Evolutionary conservation across 2,888 invertebrate species (phyloP), one percentile per base, ranked within the genome.

Genomic region (Leucophenga montana): DNA sequence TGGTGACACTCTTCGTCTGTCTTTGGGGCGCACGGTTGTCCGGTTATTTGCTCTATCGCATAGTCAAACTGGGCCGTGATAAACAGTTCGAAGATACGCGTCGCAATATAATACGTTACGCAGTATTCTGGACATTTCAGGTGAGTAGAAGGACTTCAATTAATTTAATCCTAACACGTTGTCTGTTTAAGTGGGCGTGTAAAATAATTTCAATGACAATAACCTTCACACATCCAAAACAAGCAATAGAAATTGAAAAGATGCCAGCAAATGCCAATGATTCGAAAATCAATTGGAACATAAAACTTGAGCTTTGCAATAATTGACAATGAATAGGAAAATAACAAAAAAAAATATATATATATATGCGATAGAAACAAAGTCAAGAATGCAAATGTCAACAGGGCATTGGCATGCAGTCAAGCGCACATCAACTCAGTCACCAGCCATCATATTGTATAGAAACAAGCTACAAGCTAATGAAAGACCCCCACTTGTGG

Each of bases 71-170:
- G 77, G 97, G 97, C 18, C 92, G 96, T 81, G 97, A 97, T 87
- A 95, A 95, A 78, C 93, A 96, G 84, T 97, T 97, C 85, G 96
- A 96, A 85, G 97, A 97, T 87, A 93, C 94, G 70, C 92, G 94
- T 77, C 94, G 95, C 78, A 97, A 96, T 85, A 92, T 94, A 18
- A 92, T 96, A 67, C 91, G 96, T 78, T 97, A 96, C 86, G 96
- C 95, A n/a, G 94, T 96, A 5, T 97, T 97, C 87, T 97, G 97
- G 93, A 95, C 95, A 0, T 97, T 97, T 88, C 95, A 95, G 91
- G 95, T 94, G 89, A 87, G 78, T 75, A 27, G 16, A n/a, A 16
- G 2, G n/a, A 50, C 1, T 11, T 16, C n/a, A 50, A n/a, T 18
- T 8, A 50, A 50, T 50, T 50, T 11, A 50, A 50, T 11, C 8